phyloP scores from a whole-genome alignment of 64 coral and sea anemone genomes.

The Porites australiensis region DNA sequence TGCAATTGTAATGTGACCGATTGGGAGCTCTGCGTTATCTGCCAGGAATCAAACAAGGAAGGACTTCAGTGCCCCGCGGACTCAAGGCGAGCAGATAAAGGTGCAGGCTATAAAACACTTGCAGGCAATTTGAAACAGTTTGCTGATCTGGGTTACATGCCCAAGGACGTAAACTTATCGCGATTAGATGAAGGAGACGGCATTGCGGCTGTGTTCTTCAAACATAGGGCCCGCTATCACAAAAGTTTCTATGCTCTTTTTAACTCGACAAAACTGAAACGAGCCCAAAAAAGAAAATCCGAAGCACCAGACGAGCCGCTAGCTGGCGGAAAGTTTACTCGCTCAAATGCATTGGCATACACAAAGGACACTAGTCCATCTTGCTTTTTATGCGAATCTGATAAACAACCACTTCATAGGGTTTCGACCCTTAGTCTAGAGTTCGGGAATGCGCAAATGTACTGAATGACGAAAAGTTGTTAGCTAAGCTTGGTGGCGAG shows the following conservation, averaged over 20 bases:
- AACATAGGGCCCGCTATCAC: constrained; percentile 65
- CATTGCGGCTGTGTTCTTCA: constrained; percentile 55
- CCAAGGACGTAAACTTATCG: constrained; percentile 29
- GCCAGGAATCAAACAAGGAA: constrained; percentile 57
- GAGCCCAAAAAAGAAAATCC: constrained; percentile 75
- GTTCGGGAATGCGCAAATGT: no score
- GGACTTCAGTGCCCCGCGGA: constrained; percentile 73
- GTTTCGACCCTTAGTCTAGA: no score
- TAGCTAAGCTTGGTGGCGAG: no score
- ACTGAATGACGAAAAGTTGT: no score
- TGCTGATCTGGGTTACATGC: constrained; percentile 28
- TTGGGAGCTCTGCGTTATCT: constrained; percentile 60
- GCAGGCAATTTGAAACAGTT: constrained; percentile 62
- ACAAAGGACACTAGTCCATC: background rate
- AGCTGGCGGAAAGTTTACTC: constrained; percentile 55
- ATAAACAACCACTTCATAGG: no score
- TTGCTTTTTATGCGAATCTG: no score
- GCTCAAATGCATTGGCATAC: constrained; percentile 39
- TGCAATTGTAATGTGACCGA: no score
- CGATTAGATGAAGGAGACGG: constrained; percentile 74
- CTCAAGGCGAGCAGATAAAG: no score
- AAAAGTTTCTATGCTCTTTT: constrained; percentile 62
- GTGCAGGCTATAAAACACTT: no score
- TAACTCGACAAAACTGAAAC: constrained; percentile 76
- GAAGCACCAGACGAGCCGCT: constrained; percentile 15